Evolutionary conservation across 2,888 invertebrate genomes (phyloP), one percentile per base, ranked within the genome.

Genomic region (Galerucella nymphaeae): DNA sequence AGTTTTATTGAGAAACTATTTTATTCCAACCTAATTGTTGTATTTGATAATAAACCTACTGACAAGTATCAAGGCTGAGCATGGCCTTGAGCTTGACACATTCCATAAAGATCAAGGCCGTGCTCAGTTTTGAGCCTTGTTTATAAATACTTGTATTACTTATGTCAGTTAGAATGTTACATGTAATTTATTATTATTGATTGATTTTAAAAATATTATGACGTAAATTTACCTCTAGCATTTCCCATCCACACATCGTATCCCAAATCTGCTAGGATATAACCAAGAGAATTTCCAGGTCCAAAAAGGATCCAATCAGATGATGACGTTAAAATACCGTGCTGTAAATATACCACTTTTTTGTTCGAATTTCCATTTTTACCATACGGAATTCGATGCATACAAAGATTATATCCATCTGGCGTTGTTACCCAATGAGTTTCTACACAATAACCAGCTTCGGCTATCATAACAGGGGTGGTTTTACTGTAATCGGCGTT

Each of bases 341-440:
- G 90, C 79, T 88, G 88, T 61, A 90, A 78, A 73, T 87, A 87
- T 76, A 83, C 88, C 20, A 82, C 87, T 77, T 77, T 82, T 23
- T 78, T 79, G 16, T 80, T 75, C 2, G 66, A 78, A 55, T 76
- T 75, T 6, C 79, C 79, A 38, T 65, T 79, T 71, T 70, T 73
- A 23, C 88, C 89, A 77, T 84, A 78, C 2, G 89, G 89, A 73
- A 91, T 90, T 65, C 91, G 84, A 77, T 90, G 90, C 53, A 91
- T 70, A 55, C 85, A 85, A 38, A 91, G 82, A 55, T 90, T 85
- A 80, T 89, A 91, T 0, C 90, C 90, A 83, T 91, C 91, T 14
- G 85, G 76, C 0, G 91, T 90, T 13, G 80, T 82, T 0, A 87
- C 85, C 5, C 77, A 73, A 76, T 88, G 87, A 2, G 78, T 81